These are phyloP conservation scores for Globia sparganii DNA, from an alignment of 2,888 invertebrate species.

Conservation along the genomic window DNA sequence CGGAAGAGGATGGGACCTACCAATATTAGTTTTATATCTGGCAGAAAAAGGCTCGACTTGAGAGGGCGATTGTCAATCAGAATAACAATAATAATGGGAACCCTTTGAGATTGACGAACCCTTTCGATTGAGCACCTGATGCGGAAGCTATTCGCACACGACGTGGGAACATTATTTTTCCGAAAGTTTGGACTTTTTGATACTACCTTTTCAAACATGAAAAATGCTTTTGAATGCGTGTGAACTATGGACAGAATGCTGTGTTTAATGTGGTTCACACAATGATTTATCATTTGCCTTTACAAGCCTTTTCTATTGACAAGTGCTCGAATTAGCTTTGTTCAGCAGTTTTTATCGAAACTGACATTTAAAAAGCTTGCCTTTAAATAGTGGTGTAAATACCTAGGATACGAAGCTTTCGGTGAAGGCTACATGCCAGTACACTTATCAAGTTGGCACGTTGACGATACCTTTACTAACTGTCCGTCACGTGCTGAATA, in stretches of 20 bases:
- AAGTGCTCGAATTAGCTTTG: background rate
- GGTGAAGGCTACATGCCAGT: constrained; percentile 66
- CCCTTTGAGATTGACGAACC: constrained; percentile 85
- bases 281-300: constrained; percentile 30
- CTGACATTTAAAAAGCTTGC: background rate
- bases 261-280: constrained; percentile 24
- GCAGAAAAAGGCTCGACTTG: constrained; percentile 85
- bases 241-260: constrained; percentile 28
- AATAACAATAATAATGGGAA: constrained; percentile 88
- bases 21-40: constrained; percentile 90
- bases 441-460: constrained; percentile 73
- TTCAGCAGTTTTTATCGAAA: background rate
- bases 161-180: constrained; percentile 83
- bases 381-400: constrained; percentile 26
- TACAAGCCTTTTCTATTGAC: constrained; percentile 7
- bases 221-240: constrained; percentile 54
- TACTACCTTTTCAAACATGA: constrained; percentile 56
- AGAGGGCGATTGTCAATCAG: constrained; percentile 87
- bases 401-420: constrained; percentile 39
- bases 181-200: constrained; percentile 59
- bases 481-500: constrained; percentile 86
- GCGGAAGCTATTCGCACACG: constrained; percentile 88
- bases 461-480: constrained; percentile 74
- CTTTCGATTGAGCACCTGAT: constrained; percentile 88
- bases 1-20: constrained; percentile 90